These are phyloP conservation scores for Apostichopus japonicus DNA, from an alignment of 35 echinoderm and acorn worm genomes.

Conservation along the genomic window DNA sequence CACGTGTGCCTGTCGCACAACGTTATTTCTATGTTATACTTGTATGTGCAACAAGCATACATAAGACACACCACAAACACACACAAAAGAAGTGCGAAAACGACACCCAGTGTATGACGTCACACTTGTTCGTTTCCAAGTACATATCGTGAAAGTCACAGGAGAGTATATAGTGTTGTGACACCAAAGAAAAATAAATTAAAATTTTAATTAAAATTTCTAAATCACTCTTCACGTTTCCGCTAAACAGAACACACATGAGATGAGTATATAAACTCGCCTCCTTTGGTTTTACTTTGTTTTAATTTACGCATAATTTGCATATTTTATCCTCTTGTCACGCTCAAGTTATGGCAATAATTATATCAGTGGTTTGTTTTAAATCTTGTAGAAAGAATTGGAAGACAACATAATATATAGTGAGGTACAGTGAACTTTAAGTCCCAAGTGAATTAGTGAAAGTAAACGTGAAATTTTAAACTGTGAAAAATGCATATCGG, in stretches of 20 bases:
- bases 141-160: background rate
- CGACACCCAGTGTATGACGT: background rate
- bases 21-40: no score
- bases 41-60: no score
- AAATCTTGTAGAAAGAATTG: background rate
- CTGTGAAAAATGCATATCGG: background rate
- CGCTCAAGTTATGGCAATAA: background rate
- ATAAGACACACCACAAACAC: no score
- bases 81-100: background rate
- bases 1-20: no score
- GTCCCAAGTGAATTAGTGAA: background rate
- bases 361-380: background rate
- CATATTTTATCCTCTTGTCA: slow-evolving; percentile 19
- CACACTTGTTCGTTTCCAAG: background rate
- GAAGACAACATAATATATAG: background rate
- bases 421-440: background rate
- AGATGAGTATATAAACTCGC: background rate
- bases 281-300: background rate
- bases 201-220: background rate
- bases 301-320: slow-evolving; percentile 1
- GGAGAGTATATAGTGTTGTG: background rate
- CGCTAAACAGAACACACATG: background rate
- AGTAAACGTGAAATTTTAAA: slow-evolving; percentile 9
- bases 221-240: background rate
- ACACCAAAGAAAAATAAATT: background rate